A percentile compares a stretch with the other conserved stretches of the same genome.
phyloP scores from a whole-genome alignment of 2,888 invertebrate genomes.

The Allophyes oxyacanthae region DNA sequence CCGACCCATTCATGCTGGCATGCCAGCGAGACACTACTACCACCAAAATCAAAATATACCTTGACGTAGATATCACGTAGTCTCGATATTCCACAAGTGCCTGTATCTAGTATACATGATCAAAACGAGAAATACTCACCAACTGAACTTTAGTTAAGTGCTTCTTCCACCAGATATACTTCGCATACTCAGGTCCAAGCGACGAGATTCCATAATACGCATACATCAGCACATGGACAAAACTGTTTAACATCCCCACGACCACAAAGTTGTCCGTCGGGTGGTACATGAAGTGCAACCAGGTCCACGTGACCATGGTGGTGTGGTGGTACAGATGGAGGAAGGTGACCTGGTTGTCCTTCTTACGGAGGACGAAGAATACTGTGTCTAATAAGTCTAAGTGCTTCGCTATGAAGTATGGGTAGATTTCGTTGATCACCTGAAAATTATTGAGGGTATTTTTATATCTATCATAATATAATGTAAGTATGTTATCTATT shows the following conservation, averaged over 20 bases:
- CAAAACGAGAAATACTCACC: slow-evolving; percentile 81
- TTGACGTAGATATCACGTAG: too few species aligned
- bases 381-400: slow-evolving; percentile 94
- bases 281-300: slow-evolving; percentile 93
- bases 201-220: slow-evolving; percentile 94
- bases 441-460: slow-evolving; percentile 55
- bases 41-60: too few species aligned
- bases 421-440: slow-evolving; percentile 86
- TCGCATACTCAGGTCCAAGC: slow-evolving; percentile 92
- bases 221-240: slow-evolving; percentile 95
- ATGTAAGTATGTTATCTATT: neutral
- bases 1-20: too few species aligned
- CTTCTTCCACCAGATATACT: slow-evolving; percentile 96
- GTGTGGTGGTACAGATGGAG: slow-evolving; percentile 97
- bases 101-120: too few species aligned
- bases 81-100: too few species aligned
- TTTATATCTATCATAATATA: neutral
- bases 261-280: slow-evolving; percentile 94
- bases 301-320: slow-evolving; percentile 93
- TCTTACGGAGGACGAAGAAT: slow-evolving; percentile 96
- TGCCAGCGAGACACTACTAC: too few species aligned
- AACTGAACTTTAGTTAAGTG: slow-evolving; percentile 95
- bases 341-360: slow-evolving; percentile 94
- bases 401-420: slow-evolving; percentile 94
- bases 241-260: slow-evolving; percentile 92